These are phyloP conservation scores for Junco hyemalis DNA, from an alignment of 2,113 vertebrate species.

Conservation along the genomic window DNA sequence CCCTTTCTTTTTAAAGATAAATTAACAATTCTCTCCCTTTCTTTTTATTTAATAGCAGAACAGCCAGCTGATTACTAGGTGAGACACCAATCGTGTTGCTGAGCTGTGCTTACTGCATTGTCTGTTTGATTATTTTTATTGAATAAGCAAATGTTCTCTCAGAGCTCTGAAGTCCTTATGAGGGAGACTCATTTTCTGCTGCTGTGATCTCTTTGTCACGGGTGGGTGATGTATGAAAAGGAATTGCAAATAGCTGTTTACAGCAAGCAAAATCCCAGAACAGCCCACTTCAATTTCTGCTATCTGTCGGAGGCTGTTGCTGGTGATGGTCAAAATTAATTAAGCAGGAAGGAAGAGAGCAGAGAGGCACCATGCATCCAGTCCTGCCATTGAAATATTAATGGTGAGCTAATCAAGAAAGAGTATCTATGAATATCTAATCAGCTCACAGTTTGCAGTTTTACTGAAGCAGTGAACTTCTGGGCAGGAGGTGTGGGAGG, in stretches of 20 bases:
- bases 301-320: slow-evolving; percentile 43
- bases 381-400: slow-evolving; percentile 64
- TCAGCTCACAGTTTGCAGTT: slow-evolving; percentile 50
- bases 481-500: background rate
- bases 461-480: slow-evolving; percentile 10
- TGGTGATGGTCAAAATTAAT: slow-evolving; percentile 64
- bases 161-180: background rate
- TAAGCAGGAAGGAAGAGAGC: slow-evolving; percentile 66
- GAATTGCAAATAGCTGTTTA: slow-evolving; percentile 68
- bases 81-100: slow-evolving; percentile 19
- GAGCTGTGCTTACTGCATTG: slow-evolving; percentile 16
- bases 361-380: slow-evolving; percentile 31
- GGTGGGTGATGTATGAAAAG: slow-evolving; percentile 60
- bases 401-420: slow-evolving; percentile 62
- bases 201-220: slow-evolving; percentile 32
- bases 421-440: slow-evolving; percentile 60
- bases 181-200: slow-evolving; percentile 63
- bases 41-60: background rate
- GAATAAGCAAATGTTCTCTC: slow-evolving; percentile 30
- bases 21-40: background rate
- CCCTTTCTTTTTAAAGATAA: slow-evolving; percentile 12
- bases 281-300: slow-evolving; percentile 64
- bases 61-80: slow-evolving; percentile 31
- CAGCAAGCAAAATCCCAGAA: slow-evolving; percentile 48
- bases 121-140: slow-evolving; percentile 49